Base-by-base conservation (phyloP, 2,888 invertebrate species). In the Andrena haemorrhoa region DNA sequence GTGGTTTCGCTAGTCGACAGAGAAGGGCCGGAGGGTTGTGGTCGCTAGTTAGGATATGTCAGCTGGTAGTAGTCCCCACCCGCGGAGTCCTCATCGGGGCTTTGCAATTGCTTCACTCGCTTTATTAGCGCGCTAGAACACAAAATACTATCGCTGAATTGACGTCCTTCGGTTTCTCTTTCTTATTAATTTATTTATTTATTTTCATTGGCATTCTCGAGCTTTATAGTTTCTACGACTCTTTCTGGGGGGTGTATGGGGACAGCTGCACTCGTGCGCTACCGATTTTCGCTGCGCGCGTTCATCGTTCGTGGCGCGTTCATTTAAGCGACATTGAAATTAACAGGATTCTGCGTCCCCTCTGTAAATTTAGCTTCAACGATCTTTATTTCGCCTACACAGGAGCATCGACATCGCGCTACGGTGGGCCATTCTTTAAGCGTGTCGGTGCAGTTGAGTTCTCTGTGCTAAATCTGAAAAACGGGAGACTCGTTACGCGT, bases 31-130 rank as follows among this genome's bases (percentile, higher is more conserved):
- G 88, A 86, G 91, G 87, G 86, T 83, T 90, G 88, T 88, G 89
- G 87, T 91, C 85, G 91, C 91, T 93, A 93, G 92, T 93, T 93
- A 92, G 93, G 92, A 89, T 93, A 93, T 89, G 93, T 93, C 92
- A 93, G 93, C 92, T 93, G 93, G 91, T 93, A 93, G 93, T 91
- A 93, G 92, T 93, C 92, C 91, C 93, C 93, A 92, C 92, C 92
- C 90, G 90, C 90, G 89, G 89, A 90, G 89, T 92, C 92, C 91
- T 93, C 93, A 89, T 91, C 93, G 87, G 90, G 89, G 89, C 89
- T 92, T 92, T 91, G 92, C 91, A 91, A 91, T 92, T 92, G 92
- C 93, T 91, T 93, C 92, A 91, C 92, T 92, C 90, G 92, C 88
- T 92, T 92, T 92, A 92, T 89, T 90, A 92, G 92, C 92, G 90